A percentile compares a stretch with the other conserved stretches of the same genome.
Evolutionary conservation across 1,140 invertebrate species (phyloP).

Genomic region (Camponotus pennsylvanicus): DNA sequence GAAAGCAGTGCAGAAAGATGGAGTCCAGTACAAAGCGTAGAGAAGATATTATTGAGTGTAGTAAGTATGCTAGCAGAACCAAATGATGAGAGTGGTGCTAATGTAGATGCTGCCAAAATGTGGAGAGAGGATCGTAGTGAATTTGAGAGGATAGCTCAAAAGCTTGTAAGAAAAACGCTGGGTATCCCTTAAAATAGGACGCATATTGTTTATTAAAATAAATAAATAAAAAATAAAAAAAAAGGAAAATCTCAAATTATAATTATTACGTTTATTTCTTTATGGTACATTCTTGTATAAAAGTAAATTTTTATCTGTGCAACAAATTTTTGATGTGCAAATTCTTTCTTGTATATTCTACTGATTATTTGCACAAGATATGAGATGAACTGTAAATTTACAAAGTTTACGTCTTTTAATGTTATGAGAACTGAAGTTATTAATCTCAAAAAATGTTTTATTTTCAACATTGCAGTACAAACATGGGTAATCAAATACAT

Average conservation of each 20-base stretch:
- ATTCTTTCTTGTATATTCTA: neutral
- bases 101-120: conserved; percentile 99
- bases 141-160: conserved; percentile 97
- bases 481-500: conserved; percentile 80
- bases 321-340: neutral
- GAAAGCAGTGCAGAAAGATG: conserved; percentile 98
- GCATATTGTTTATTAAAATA: conserved; percentile 19
- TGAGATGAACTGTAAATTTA: neutral
- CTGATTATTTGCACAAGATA: neutral
- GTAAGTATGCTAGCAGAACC: conserved; percentile 99
- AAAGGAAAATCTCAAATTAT: neutral
- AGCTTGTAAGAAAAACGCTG: conserved; percentile 96
- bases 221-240: neutral
- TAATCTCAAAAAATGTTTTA: conserved; percentile 78
- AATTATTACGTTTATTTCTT: conserved; percentile 32
- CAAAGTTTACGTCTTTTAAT: neutral
- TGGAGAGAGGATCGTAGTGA: conserved; percentile 98
- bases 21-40: conserved; percentile 99
- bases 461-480: conserved; percentile 80
- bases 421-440: neutral
- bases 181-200: conserved; percentile 86
- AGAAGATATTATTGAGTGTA: conserved; percentile 99
- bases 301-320: conserved; percentile 59
- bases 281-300: conserved; percentile 17
- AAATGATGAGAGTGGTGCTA: conserved; percentile 99